Evolutionary conservation across 1,140 invertebrate genomes (phyloP).

Genomic region (Philopotamus ludificatus): DNA sequence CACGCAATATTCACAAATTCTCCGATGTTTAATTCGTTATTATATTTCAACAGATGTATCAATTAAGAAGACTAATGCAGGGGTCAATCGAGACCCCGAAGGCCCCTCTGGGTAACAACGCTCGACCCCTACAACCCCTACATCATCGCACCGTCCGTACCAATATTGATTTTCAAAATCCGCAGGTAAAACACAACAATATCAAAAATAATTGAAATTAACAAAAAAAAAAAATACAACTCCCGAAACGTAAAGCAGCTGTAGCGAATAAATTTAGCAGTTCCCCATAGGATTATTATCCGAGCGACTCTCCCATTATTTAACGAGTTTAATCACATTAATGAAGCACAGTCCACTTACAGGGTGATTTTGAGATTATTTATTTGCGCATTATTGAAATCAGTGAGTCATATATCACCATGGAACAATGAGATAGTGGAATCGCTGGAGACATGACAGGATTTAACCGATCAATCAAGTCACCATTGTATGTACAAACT

Average conservation of each 20-base stretch:
- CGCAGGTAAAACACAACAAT: slow-evolving; percentile 57
- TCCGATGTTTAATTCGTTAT: no score
- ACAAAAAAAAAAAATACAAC: neutral
- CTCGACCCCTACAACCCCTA: slow-evolving; percentile 83
- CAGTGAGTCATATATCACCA: neutral
- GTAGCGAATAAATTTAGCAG: no score
- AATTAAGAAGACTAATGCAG: slow-evolving; percentile 82
- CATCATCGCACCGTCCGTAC: slow-evolving; percentile 91
- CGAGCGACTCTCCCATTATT: no score
- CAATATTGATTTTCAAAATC: slow-evolving; percentile 91
- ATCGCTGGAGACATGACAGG: neutral
- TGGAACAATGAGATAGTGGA: slow-evolving; percentile 6
- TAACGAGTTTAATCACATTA: no score
- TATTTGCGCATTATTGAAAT: no score
- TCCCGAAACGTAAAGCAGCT: no score
- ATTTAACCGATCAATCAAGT: slow-evolving; percentile 21
- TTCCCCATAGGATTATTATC: no score
- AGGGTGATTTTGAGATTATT: no score
- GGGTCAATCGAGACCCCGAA: slow-evolving; percentile 80
- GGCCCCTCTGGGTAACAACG: slow-evolving; percentile 91
- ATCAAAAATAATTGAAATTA: neutral
- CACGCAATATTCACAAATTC: neutral
- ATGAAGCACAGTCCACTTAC: no score
- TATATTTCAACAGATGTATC: slow-evolving; percentile 82
- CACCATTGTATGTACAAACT: slow-evolving; percentile 6